Evolutionary conservation across 2,797 vertebrate species (phyloP).

Genomic region (Phyllotis vaccarum): DNA sequence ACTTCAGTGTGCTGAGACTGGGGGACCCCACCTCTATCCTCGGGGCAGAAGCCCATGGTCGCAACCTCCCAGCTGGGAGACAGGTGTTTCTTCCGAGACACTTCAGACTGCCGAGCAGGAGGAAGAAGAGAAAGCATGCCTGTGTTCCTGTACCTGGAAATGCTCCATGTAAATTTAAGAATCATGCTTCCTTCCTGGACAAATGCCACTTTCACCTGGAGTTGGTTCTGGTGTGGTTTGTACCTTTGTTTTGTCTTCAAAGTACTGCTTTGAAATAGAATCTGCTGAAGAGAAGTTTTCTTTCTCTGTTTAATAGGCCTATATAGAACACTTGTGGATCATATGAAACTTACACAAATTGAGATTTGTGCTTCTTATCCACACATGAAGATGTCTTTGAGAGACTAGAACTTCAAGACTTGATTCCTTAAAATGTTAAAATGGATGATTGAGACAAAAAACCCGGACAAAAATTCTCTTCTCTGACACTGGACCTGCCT

Average conservation of each 20-base stretch:
- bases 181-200: not conserved
- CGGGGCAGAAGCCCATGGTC: not conserved
- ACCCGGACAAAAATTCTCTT: not conserved
- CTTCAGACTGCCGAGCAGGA: not conserved
- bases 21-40: not conserved
- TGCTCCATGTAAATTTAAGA: constrained; percentile 58
- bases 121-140: not conserved
- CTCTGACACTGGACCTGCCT: not conserved
- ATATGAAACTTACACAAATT: constrained; percentile 12
- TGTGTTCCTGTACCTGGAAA: constrained; percentile 60
- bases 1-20: not conserved
- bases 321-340: not conserved
- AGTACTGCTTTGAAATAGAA: constrained; percentile 22
- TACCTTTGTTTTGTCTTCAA: not conserved
- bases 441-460: not conserved
- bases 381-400: not conserved
- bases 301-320: not conserved
- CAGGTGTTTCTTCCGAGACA: accelerated
- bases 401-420: constrained; percentile 7
- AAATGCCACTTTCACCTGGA: not conserved
- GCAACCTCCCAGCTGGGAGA: not conserved
- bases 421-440: not conserved
- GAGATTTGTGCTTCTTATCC: not conserved
- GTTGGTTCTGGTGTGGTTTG: not conserved
- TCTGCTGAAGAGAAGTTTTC: not conserved